These are phyloP conservation scores for Eremobia ochroleuca DNA, from an alignment of 2,888 invertebrate genomes.

Conservation along the genomic window DNA sequence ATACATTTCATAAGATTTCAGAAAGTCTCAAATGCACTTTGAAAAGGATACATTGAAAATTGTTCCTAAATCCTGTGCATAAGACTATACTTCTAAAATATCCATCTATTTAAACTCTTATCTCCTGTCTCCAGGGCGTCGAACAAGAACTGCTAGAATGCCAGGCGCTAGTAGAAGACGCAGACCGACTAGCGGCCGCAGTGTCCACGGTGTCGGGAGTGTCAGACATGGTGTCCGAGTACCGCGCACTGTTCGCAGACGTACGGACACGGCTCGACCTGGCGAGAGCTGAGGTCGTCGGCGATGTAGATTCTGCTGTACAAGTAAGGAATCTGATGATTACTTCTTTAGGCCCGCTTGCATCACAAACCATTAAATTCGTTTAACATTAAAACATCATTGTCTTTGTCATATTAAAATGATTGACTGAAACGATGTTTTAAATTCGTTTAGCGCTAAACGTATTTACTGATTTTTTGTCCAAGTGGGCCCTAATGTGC, in stretches of 20 bases:
- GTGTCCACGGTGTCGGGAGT: conserved; percentile 77
- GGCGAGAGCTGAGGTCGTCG: conserved; percentile 82
- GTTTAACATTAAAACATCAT: background rate
- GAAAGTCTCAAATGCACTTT: background rate
- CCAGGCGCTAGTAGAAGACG: conserved; percentile 80
- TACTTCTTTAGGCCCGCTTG: background rate
- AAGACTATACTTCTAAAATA: background rate
- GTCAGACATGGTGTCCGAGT: conserved; percentile 84
- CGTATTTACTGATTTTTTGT: background rate
- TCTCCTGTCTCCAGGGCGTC: conserved; percentile 74
- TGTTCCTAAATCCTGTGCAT: background rate
- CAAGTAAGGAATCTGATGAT: conserved; percentile 75
- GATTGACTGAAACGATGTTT: background rate
- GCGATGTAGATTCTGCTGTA: conserved; percentile 85
- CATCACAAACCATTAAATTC: background rate
- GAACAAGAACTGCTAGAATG: conserved; percentile 84
- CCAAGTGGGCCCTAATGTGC: background rate
- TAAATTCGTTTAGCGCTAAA: background rate
- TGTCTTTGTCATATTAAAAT: background rate
- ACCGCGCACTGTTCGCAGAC: conserved; percentile 83
- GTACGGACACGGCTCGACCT: conserved; percentile 80
- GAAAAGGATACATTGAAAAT: background rate
- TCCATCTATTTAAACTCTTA: background rate
- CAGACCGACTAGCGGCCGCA: conserved; percentile 80
- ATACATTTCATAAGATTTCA: background rate